Conservation (phyloP, 2,888 invertebrate genomes). For the Macaria notata region DNA sequence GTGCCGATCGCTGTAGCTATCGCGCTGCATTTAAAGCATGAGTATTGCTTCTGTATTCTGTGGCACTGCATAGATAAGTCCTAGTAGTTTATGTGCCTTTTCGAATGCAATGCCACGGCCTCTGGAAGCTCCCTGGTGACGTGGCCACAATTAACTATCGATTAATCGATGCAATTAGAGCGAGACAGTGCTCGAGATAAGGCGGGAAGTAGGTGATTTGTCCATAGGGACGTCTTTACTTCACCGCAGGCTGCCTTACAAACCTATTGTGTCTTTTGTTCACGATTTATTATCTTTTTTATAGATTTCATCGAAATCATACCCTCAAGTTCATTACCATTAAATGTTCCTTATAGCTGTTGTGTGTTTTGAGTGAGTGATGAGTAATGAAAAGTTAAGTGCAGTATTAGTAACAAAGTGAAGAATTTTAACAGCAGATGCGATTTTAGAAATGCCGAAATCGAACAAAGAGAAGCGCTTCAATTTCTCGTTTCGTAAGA, state of each 20-base stretch:
- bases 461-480: constrained; percentile 25
- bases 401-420: constrained; percentile 7
- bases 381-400: not conserved
- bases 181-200: constrained; percentile 60
- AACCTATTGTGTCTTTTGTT: constrained; percentile 12
- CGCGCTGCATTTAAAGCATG: too few species aligned
- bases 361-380: not conserved
- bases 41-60: too few species aligned
- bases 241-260: constrained; percentile 1
- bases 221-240: constrained; percentile 16
- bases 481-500: constrained; percentile 27
- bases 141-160: constrained; percentile 22
- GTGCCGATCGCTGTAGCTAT: too few species aligned
- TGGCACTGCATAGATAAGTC: too few species aligned
- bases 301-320: constrained; percentile 5
- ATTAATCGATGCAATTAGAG: constrained; percentile 62
- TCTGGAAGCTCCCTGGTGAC: constrained; percentile 17
- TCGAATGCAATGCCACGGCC: not conserved
- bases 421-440: constrained; percentile 7
- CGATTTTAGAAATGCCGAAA: constrained; percentile 31
- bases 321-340: constrained; percentile 1
- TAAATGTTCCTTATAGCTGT: not conserved
- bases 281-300: constrained; percentile 12
- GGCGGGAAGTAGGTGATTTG: constrained; percentile 57
- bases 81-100: too few species aligned